Evolutionary conservation across 2,888 invertebrate genomes (phyloP), one percentile per base, ranked within the genome.

Genomic region (Empis livida): DNA sequence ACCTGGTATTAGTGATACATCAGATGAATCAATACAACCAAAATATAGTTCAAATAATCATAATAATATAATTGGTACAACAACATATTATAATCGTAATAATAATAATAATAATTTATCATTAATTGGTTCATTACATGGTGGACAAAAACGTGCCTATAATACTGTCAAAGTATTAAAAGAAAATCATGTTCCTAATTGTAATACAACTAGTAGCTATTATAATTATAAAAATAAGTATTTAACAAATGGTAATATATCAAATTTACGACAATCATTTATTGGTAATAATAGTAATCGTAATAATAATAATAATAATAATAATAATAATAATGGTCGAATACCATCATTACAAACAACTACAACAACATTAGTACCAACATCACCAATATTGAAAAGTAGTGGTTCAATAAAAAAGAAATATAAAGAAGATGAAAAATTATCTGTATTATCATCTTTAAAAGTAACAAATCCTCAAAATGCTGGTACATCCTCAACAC

Each of bases 131-230:
- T 14, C 38, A 38, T 16, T 16, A 38, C 3, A 23, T 40, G 20
- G 32, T 14, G 59, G 62, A 30, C 65, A 69, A 53, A 68, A 70
- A 53, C 65, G 69, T 17, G 57, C 64, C 45, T 67, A 68, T 49
- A 57, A 62, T 44, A 56, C 59, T 43, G 58, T 58, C 44, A 59
- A 62, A 51, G 53, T 58, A 48, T 59, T 62, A 51, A 68, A 68
- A 54, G 68, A 68, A 56, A 67, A 68, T 49, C 43, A 49, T 55
- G 54, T 65, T 59, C 57, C 64, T 52, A 53, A 51, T 46, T 30
- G 44, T 38, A 48, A 37, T 45, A n/a, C n/a, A n/a, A n/a, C n/a
- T n/a, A 31, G 31, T 10, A 46, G 42, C 27, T 47, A 38, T 31
- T 42, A 46, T 42, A 49, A 53, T 20, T 1, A 13, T 17, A 23